Conservation (phyloP, 64 coral and sea anemone species). For the Pocillopora verrucosa region DNA sequence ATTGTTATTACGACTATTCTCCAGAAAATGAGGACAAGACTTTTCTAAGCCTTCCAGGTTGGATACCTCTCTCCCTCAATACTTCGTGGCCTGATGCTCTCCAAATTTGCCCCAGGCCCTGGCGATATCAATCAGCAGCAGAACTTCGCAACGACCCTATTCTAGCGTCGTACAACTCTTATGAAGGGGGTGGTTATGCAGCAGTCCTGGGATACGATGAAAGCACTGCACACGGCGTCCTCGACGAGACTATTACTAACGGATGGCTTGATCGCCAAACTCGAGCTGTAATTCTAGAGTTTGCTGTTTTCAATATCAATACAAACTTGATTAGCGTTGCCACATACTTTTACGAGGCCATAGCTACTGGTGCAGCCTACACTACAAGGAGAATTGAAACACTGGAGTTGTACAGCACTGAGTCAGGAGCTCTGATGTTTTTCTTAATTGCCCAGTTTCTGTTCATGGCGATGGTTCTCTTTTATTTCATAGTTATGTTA, state of each 20-base stretch:
- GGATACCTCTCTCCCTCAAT: neutral
- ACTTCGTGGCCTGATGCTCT: neutral
- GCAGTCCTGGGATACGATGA: slow-evolving; percentile 58
- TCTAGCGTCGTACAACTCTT: neutral
- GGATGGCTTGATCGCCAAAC: slow-evolving; percentile 63
- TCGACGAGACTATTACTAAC: slow-evolving; percentile 11
- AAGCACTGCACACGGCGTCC: slow-evolving; percentile 32
- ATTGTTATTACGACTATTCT: slow-evolving; percentile 12
- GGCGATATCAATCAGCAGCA: slow-evolving; percentile 50
- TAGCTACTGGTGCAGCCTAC: slow-evolving; percentile 45
- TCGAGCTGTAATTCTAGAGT: slow-evolving; percentile 60
- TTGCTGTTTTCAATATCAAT: slow-evolving; percentile 65
- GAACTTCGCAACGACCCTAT: slow-evolving; percentile 39
- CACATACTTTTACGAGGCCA: slow-evolving; percentile 35
- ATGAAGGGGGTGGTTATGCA: slow-evolving; percentile 70
- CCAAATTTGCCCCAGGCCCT: slow-evolving; percentile 33
- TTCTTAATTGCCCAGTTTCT: slow-evolving; percentile 46
- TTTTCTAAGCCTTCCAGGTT: slow-evolving; percentile 11
- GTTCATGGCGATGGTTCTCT: slow-evolving; percentile 24
- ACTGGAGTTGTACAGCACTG: slow-evolving; percentile 40
- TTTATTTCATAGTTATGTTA: slow-evolving; percentile 19
- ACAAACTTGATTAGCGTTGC: slow-evolving; percentile 64
- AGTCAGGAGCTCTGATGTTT: neutral
- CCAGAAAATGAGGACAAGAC: slow-evolving; percentile 15
- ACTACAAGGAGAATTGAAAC: slow-evolving; percentile 42